A percentile compares a stretch with the other conserved stretches of the same genome.
These are phyloP conservation scores for Calyptommatus sinebrachiatus DNA, from an alignment of 2,113 vertebrate species.

Conservation along the genomic window DNA sequence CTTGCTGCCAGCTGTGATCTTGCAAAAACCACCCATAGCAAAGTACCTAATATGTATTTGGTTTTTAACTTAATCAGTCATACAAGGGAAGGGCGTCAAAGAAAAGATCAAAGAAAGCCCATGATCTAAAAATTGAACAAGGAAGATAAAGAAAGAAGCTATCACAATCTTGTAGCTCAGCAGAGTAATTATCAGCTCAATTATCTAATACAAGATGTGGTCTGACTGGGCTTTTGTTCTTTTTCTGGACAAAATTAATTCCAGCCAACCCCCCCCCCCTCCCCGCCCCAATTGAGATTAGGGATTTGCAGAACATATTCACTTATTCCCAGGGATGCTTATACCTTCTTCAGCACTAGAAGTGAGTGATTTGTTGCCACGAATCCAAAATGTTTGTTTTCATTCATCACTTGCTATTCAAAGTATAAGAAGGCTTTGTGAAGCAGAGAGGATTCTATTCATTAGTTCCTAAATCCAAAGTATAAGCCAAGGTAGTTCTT, in stretches of 20 bases:
- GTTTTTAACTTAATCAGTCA: conserved; percentile 10
- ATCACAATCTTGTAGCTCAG: conserved; percentile 7
- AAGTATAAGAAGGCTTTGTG: background rate
- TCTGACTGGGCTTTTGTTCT: conserved; percentile 21
- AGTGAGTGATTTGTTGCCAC: background rate
- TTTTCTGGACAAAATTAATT: conserved; percentile 1
- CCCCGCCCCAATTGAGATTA: background rate
- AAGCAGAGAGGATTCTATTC: background rate
- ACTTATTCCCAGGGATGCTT: background rate
- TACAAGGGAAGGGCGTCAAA: background rate
- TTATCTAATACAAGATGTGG: conserved; percentile 28
- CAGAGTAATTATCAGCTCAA: conserved; percentile 23
- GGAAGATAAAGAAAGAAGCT: conserved; percentile 1
- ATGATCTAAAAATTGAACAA: background rate
- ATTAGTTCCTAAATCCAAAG: background rate
- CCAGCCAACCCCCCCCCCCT: background rate
- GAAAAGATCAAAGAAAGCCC: conserved; percentile 21
- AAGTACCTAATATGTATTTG: background rate
- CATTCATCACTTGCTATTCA: background rate
- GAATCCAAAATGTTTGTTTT: background rate
- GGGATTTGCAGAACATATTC: background rate
- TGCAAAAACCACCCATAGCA: background rate
- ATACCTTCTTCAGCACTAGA: background rate
- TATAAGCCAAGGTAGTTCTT: background rate
- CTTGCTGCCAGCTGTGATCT: background rate